Conservation (phyloP, 2,113 vertebrate species). For the Stictonetta naevosa region DNA sequence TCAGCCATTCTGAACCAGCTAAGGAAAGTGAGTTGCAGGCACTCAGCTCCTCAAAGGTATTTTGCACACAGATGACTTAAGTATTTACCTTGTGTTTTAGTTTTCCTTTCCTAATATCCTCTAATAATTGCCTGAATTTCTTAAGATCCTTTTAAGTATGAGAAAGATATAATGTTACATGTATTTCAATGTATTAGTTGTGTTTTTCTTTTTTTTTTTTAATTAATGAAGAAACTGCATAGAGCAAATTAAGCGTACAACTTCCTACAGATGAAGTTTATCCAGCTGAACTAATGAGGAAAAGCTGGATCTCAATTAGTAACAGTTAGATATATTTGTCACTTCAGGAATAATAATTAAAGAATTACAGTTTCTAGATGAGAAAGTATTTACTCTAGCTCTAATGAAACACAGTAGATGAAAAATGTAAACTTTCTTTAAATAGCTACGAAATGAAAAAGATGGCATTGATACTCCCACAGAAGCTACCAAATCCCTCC, state of each 20-base stretch:
- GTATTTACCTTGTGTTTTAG: neutral
- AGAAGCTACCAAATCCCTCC: neutral
- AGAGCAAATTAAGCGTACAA: neutral
- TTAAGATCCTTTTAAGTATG: neutral
- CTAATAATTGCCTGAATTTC: neutral
- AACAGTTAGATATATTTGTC: neutral
- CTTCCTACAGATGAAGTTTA: neutral
- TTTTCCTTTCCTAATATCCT: neutral
- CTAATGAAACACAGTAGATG: neutral
- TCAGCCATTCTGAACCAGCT: neutral
- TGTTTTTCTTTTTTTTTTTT: too few species aligned
- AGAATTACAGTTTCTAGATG: neutral
- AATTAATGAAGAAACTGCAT: neutral
- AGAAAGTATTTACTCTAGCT: neutral
- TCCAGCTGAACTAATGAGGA: neutral
- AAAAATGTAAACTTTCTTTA: neutral
- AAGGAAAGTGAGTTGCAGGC: neutral
- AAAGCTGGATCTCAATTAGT: neutral
- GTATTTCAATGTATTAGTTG: neutral
- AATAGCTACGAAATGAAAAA: neutral
- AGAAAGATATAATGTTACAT: neutral
- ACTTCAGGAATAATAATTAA: neutral
- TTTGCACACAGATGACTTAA: neutral
- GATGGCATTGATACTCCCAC: neutral
- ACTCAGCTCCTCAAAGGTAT: neutral